Evolutionary conservation across 2,888 invertebrate species (phyloP).

Genomic region (Microctonus brassicae): DNA sequence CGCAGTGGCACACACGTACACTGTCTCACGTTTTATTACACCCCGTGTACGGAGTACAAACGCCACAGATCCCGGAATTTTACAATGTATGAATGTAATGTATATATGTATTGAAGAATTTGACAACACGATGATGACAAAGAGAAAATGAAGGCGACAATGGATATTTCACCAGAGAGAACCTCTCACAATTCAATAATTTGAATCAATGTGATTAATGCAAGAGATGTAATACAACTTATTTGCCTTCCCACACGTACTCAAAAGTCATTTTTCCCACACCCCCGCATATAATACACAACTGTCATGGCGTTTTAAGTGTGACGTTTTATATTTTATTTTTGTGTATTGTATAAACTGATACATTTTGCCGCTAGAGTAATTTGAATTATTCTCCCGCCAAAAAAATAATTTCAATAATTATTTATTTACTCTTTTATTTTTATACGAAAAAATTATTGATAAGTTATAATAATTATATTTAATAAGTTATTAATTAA

Average conservation of each 20-base stretch:
- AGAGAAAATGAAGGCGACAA: not conserved
- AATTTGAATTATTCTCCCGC: not conserved
- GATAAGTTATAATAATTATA: not conserved
- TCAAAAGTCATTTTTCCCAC: not conserved
- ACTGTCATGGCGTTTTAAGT: not conserved
- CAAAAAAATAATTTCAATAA: not conserved
- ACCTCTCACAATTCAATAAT: too few species aligned
- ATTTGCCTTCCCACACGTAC: not conserved
- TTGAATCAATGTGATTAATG: not conserved
- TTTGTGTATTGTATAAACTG: not conserved
- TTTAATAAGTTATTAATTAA: not conserved
- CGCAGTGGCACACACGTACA: slow-evolving; percentile 26
- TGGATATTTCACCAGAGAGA: not conserved
- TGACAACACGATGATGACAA: not conserved
- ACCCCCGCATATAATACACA: not conserved
- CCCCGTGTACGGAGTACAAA: slow-evolving; percentile 30
- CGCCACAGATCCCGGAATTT: slow-evolving; percentile 29
- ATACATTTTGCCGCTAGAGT: not conserved
- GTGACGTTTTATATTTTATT: not conserved
- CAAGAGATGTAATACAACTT: not conserved
- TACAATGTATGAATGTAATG: not conserved
- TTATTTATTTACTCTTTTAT: not conserved
- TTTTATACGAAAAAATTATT: not conserved
- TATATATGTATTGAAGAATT: too few species aligned
- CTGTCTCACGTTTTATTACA: slow-evolving; percentile 6